Evolutionary conservation across 2,797 vertebrate species (phyloP).

Genomic region (Gobionotothen gibberifrons): DNA sequence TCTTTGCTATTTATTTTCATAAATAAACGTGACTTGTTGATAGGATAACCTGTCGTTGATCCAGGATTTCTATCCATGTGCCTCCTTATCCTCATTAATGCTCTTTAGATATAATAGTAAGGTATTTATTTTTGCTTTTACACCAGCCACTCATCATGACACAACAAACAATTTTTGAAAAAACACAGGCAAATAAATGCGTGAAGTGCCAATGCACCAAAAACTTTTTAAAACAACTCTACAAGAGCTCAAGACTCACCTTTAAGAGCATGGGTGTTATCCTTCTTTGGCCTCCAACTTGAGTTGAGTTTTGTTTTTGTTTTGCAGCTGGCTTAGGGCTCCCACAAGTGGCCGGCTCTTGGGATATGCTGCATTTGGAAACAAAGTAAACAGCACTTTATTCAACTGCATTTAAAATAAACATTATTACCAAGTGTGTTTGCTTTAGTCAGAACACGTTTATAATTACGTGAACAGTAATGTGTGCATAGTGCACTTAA

Average conservation of each 20-base stretch:
- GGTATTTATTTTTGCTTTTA: too few relatives aligned
- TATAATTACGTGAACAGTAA: background rate
- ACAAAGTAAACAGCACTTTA: conserved; percentile 22
- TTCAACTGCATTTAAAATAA: conserved; percentile 24
- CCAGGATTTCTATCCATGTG: too few relatives aligned
- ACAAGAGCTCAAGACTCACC: background rate
- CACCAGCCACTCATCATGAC: too few relatives aligned
- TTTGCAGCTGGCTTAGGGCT: conserved; percentile 12
- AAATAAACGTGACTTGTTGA: too few relatives aligned
- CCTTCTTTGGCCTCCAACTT: too few relatives aligned
- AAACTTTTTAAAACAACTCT: background rate
- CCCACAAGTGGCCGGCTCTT: background rate
- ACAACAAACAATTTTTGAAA: background rate
- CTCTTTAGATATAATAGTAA: too few relatives aligned
- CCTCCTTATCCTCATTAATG: too few relatives aligned
- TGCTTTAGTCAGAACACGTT: conserved; percentile 5
- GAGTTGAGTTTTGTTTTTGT: conserved; percentile 8
- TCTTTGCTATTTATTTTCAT: too few relatives aligned
- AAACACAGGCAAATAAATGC: background rate
- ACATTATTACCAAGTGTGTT: conserved; percentile 16
- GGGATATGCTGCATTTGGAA: background rate
- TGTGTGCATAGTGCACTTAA: background rate
- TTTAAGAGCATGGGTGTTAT: too few relatives aligned
- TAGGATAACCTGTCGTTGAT: too few relatives aligned
- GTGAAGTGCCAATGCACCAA: background rate